These are phyloP conservation scores for Nemotelus nigrinus DNA, from an alignment of 2,888 invertebrate species.

Conservation along the genomic window DNA sequence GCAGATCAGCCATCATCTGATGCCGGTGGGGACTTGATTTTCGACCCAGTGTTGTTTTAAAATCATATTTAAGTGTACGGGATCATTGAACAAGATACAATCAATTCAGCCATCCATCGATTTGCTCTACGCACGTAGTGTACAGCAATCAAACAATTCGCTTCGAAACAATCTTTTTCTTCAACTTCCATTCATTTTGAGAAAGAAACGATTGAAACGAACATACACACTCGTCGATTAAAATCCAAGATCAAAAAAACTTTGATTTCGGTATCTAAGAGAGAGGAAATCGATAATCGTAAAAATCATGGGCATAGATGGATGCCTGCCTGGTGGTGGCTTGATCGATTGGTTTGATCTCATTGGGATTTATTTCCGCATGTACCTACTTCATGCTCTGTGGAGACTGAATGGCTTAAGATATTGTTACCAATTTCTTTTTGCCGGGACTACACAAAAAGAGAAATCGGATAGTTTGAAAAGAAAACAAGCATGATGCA, in stretches of 20 bases:
- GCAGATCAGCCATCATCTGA: background rate
- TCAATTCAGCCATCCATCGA: too few relatives aligned
- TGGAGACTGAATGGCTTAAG: background rate
- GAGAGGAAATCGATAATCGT: too few relatives aligned
- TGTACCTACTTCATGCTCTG: background rate
- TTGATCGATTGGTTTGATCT: constrained; percentile 27
- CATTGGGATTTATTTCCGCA: background rate
- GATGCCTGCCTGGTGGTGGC: background rate
- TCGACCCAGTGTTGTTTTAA: too few relatives aligned
- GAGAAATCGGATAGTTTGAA: background rate
- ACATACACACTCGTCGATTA: too few relatives aligned
- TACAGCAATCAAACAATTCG: background rate
- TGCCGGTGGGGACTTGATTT: too few relatives aligned
- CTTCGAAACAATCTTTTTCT: constrained; percentile 18
- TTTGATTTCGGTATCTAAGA: too few relatives aligned
- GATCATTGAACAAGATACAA: too few relatives aligned
- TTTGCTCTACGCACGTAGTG: background rate
- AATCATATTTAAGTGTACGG: too few relatives aligned
- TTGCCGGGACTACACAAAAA: background rate
- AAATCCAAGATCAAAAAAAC: too few relatives aligned
- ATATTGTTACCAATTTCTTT: background rate
- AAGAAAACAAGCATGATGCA: background rate
- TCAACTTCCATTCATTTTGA: constrained; percentile 5
- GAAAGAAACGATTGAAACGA: background rate
- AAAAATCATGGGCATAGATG: too few relatives aligned